Percentiles rank a stretch among this genome's conserved stretches.
Conservation (phyloP, 2,888 invertebrate genomes). For the Dicyrtoma fusca region DNA sequence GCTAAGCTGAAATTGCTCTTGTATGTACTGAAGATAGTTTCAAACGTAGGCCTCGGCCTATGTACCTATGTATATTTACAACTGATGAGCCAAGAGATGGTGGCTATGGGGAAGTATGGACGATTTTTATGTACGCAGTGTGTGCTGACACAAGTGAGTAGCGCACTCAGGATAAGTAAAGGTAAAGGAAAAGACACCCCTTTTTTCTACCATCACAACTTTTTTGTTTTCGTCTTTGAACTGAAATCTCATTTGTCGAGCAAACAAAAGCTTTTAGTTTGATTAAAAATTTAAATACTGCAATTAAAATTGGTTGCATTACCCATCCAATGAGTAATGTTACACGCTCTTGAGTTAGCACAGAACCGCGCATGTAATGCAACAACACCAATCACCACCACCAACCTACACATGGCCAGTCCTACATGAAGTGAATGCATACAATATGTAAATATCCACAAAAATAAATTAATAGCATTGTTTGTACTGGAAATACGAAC, state of each 20-base stretch:
- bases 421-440: no score
- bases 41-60: no score
- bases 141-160: neutral
- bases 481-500: no score
- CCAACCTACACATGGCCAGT: no score
- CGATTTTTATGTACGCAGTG: neutral
- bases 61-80: no score
- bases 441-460: no score
- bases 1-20: no score
- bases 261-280: constrained; percentile 40
- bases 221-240: neutral
- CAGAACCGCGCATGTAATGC: no score
- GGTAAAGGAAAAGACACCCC: constrained; percentile 4
- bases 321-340: constrained; percentile 21
- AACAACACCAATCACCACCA: no score
- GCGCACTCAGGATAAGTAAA: neutral
- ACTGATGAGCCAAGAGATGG: neutral
- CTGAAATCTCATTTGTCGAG: constrained; percentile 34
- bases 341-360: no score
- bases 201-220: neutral
- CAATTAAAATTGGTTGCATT: constrained; percentile 36
- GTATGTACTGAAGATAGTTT: no score
- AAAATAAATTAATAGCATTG: no score
- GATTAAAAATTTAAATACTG: constrained; percentile 39
- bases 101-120: neutral